Evolutionary conservation across 2,113 vertebrate genomes (phyloP), one percentile per base, ranked within the genome.

Genomic region (Calypte anna): DNA sequence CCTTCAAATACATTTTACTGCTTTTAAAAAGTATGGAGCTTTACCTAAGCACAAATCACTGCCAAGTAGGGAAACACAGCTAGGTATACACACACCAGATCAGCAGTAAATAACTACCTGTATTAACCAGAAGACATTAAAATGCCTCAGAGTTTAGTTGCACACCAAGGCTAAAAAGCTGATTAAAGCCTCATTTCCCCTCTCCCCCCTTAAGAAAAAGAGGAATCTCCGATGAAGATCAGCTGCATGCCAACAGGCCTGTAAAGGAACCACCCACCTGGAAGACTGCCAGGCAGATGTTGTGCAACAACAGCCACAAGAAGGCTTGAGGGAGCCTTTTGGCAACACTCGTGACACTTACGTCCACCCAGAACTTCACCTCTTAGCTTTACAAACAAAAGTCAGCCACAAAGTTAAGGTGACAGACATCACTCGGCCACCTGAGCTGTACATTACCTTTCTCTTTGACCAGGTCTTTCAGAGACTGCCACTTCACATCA

Each of bases 381-480:
- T 85, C 90, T 91, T 63, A 95, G 55, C 27, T 63, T 89, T 28
- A 48, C 58, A 92, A 88, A 59, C 82, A 95, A 90, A 53, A 82
- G 95, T 72, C 75, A 93, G 94, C 84, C 96, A 95, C 82, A 38
- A 92, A 96, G 40, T 58, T 58, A 88, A 96, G 96, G 94, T 73
- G 94, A 82, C 93, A 67, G 92, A 51, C 96, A 94, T 95, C 96
- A 89, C 92, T 61, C 76, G 84, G 95, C 87, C 84, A 95, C 91
- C 82, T 85, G 89, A 92, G 94, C 40, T 74, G 69, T 76, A 97
- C 97, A 97, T 97, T 99, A 99, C 99, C 99, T 99, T 99, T 99
- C 96, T 99, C 99, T 97, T 99, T 99, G 97, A 99, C 99, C 91
- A 99, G 98, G 96, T 99, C 99, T 98, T 99, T 99, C 33, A 99